Evolutionary conservation across 2,113 vertebrate genomes (phyloP).

Genomic region (Leptocoma aspasia): DNA sequence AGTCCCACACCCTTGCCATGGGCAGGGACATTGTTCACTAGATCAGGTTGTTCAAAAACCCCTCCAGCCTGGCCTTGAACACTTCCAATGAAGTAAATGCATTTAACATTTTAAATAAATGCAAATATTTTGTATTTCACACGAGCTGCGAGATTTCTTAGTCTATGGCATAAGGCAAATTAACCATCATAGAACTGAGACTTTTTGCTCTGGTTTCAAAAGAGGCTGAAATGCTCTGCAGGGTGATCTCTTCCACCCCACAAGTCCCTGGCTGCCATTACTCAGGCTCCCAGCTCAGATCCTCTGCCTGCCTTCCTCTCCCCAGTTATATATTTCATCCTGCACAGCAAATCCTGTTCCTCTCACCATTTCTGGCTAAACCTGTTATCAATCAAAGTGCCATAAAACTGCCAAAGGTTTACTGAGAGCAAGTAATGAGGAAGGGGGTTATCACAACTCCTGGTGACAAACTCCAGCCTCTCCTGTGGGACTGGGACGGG

Average conservation of each 20-base stretch:
- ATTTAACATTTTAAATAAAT: not conserved
- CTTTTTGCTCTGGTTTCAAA: not conserved
- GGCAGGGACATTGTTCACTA: not conserved
- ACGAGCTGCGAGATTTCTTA: not conserved
- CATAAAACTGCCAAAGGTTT: not conserved
- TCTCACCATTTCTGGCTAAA: not conserved
- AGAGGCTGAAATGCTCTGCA: not conserved
- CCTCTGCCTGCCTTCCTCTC: not conserved
- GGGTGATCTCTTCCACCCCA: not conserved
- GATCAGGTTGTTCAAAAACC: not conserved
- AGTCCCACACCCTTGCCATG: not conserved
- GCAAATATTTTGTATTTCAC: not conserved
- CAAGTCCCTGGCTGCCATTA: not conserved
- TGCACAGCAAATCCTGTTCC: not conserved
- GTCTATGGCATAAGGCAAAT: not conserved
- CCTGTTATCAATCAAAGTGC: not conserved
- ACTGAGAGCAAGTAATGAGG: not conserved
- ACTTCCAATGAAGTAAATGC: not conserved
- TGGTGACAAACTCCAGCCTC: not conserved
- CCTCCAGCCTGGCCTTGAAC: not conserved
- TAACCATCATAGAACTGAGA: not conserved
- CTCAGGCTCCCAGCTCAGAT: not conserved
- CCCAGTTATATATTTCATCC: not conserved
- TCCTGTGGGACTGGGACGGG: not conserved
- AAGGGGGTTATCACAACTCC: not conserved